Percentiles rank a stretch among this genome's conserved stretches.
Evolutionary conservation across 2,797 vertebrate genomes (phyloP).

Genomic region (Bovichtus diacanthus): DNA sequence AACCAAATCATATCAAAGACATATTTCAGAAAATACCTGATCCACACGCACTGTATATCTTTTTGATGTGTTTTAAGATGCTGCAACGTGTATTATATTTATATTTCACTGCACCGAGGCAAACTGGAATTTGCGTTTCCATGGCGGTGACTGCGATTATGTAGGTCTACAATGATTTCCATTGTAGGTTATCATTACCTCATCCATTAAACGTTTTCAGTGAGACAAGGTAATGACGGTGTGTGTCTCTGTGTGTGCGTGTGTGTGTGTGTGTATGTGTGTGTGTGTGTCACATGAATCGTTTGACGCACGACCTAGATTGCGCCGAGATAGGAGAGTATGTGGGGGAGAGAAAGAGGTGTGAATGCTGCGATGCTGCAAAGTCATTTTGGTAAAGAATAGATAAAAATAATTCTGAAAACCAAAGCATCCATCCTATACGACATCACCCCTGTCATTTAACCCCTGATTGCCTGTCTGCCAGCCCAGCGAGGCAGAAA

Average conservation of each 20-base stretch:
- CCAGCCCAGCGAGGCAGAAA: slow-evolving; percentile 88
- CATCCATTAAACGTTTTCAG: slow-evolving; percentile 50
- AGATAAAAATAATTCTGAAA: neutral
- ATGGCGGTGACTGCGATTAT: slow-evolving; percentile 34
- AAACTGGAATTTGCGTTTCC: slow-evolving; percentile 14
- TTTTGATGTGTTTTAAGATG: neutral
- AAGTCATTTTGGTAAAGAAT: fast-evolving
- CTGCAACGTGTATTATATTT: neutral
- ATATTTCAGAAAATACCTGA: neutral
- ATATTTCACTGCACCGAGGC: neutral
- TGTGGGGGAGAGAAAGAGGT: neutral
- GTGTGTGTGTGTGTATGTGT: neutral
- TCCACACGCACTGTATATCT: neutral
- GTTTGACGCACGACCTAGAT: slow-evolving; percentile 37
- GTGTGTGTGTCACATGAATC: slow-evolving; percentile 5
- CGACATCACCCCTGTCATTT: slow-evolving; percentile 66
- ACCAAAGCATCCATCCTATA: neutral
- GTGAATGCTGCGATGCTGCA: neutral
- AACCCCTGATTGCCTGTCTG: slow-evolving; percentile 80
- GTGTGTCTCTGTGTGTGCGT: neutral
- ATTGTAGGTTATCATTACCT: slow-evolving; percentile 40
- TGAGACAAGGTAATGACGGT: slow-evolving; percentile 27
- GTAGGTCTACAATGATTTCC: slow-evolving; percentile 14
- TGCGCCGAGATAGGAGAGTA: slow-evolving; percentile 15
- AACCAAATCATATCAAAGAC: neutral